Percentiles rank a stretch among this genome's conserved stretches.
These are phyloP conservation scores for Prunella strophiata DNA, from an alignment of 2,797 vertebrate genomes.

Conservation along the genomic window DNA sequence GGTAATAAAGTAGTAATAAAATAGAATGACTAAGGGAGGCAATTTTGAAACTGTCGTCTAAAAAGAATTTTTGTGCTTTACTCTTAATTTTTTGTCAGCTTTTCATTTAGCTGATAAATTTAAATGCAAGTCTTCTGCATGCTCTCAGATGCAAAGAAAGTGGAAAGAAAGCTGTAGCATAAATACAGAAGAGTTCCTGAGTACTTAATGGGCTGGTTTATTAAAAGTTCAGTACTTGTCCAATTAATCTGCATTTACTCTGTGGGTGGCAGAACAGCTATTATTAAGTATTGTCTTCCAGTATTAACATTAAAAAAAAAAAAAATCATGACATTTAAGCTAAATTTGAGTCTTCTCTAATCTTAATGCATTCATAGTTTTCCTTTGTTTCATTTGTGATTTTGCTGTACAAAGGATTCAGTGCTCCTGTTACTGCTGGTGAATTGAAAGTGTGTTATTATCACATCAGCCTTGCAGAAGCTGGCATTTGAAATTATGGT, in stretches of 20 bases:
- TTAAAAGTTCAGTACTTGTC: neutral
- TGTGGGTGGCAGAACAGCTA: conserved; percentile 26
- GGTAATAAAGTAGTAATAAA: neutral
- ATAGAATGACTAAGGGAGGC: neutral
- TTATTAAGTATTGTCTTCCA: conserved; percentile 24
- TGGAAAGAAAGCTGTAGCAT: neutral
- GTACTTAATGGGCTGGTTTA: neutral
- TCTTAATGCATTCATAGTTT: conserved; percentile 45
- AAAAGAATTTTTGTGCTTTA: neutral
- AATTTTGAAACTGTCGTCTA: neutral
- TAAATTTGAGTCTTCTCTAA: conserved; percentile 55
- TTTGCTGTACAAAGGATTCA: conserved; percentile 40
- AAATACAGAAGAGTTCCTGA: neutral
- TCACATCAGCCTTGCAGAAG: conserved; percentile 49
- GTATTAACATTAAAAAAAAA: conserved; percentile 1
- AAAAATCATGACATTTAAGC: conserved; percentile 54
- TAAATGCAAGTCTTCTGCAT: neutral
- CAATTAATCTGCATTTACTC: conserved; percentile 5
- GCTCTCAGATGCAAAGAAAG: neutral
- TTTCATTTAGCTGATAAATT: neutral
- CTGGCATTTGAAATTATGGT: conserved; percentile 43
- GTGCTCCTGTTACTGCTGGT: conserved; percentile 29
- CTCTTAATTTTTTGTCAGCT: neutral
- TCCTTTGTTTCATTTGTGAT: conserved; percentile 57
- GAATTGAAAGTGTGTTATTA: conserved; percentile 73